Base-by-base conservation (phyloP, 1,140 invertebrate species). In the Nebria ingens region DNA sequence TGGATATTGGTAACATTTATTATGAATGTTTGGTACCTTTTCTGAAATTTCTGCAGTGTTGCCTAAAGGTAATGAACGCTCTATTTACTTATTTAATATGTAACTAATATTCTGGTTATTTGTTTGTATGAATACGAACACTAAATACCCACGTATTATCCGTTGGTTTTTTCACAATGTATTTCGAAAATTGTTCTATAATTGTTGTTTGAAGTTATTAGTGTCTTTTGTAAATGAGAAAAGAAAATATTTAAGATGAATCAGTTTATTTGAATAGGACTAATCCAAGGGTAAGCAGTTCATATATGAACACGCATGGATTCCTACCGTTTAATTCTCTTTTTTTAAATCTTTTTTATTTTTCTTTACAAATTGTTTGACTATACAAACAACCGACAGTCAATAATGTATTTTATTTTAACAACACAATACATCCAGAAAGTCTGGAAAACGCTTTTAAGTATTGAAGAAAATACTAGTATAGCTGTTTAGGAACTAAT, bases 121-220 rank as follows among this genome's bases (percentile, higher is more conserved):
- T 34, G 25, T 34, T 34, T 34, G 25, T 9, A 34, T 9, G n/a
- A 34, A 34, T 6, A 34, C 6, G n/a, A 34, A 6, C 6, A 34
- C 6, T 34, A 34, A 34, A 9, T 9, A 34, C 25, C 25, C 25
- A 34, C n/a, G 25, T n/a, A 45, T 45, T 45, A 45, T 17, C 9
- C 4, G 40, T 12, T 12, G 15, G 17, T 6, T 45, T 45, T 17
- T 45, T 45, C 40, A 12, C 6, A 45, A 45, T 45, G 40, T 17
- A 45, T 45, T 17, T 45, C 4, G 15, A 17, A 45, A 45, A 45
- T 45, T 45, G 40, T 45, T 45, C 40, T 45, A 12, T 45, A 45
- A 45, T 45, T 45, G 40, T 45, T 45, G 15, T 45, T 45, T 45
- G 40, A 11, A 45, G 6, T 45, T 6, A 45, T 45, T 45, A 45